Percentiles rank a stretch among this genome's conserved stretches.
Evolutionary conservation across 2,888 invertebrate genomes (phyloP).

Genomic region (Noctua janthina): DNA sequence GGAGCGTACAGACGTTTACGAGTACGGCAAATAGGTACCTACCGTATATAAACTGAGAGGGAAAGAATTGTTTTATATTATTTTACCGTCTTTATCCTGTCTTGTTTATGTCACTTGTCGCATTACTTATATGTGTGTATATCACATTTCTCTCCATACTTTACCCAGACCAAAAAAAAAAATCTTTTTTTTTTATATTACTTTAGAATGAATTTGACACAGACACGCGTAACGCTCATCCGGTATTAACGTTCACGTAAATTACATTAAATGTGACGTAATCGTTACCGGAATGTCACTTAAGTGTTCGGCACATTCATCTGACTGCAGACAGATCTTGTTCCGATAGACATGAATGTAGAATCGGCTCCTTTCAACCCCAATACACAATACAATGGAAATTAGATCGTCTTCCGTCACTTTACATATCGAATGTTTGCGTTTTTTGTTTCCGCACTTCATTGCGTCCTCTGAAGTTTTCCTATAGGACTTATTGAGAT

Average conservation of each 20-base stretch:
- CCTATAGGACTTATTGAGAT: constrained; percentile 66
- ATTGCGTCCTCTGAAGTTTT: constrained; percentile 61
- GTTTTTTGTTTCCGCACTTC: constrained; percentile 62
- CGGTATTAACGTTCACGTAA: constrained; percentile 53
- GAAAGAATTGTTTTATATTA: constrained; percentile 38
- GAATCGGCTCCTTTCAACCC: constrained; percentile 63
- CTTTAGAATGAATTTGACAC: constrained; percentile 40
- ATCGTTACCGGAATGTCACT: constrained; percentile 46
- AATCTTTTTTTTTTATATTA: constrained; percentile 31
- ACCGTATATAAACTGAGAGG: constrained; percentile 17
- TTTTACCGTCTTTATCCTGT: constrained; percentile 44
- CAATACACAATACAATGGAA: constrained; percentile 69
- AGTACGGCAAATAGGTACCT: constrained; percentile 26
- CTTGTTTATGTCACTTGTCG: constrained; percentile 56
- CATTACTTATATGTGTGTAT: constrained; percentile 40
- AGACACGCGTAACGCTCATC: constrained; percentile 25
- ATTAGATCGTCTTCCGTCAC: constrained; percentile 66
- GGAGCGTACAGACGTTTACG: constrained; percentile 27
- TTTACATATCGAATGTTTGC: constrained; percentile 65
- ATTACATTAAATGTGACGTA: constrained; percentile 54
- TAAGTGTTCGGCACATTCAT: constrained; percentile 55
- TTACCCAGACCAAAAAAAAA: constrained; percentile 26
- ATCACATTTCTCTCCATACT: constrained; percentile 45
- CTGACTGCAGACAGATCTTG: constrained; percentile 51
- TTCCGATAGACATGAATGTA: constrained; percentile 62